Evolutionary conservation across 2,797 vertebrate species (phyloP), one percentile per base, ranked within the genome.

Genomic region (Harpagifer antarcticus): DNA sequence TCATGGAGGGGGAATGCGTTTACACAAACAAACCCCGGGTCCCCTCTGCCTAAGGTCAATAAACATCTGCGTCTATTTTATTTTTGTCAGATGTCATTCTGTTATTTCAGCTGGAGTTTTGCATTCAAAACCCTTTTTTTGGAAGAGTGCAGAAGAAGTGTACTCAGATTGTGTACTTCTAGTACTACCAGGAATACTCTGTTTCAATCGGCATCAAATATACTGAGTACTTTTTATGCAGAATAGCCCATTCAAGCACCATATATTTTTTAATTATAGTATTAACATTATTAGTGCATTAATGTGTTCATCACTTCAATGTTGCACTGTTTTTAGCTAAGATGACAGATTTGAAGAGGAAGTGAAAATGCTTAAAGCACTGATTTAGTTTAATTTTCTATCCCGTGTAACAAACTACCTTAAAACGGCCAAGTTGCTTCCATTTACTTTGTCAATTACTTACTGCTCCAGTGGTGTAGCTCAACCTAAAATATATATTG

Each of bases 321-420:
- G 33, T 37, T 37, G 33, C 33, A 37, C 33, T 37, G 33, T 52
- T 76, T 74, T 49, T 58, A 57, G 11, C 56, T 53, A 9, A 27
- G 66, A 31, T 5, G n/a, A 12, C 4, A 40, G 12, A 42, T 2
- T 62, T n/a, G 5, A 55, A 43, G 4, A 55, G 19, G 23, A 17
- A 12, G 4, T 33, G 16, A 65, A 27, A 53, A 15, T 20, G 5
- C 19, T 1, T 10, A 8, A 37, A 2, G 37, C 55, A 48, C 5
- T 19, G 23, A 33, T 72, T n/a, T 58, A n/a, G 5, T 59, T 53
- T 72, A 59, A 27, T 50, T 11, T 67, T 73, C 73, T 31, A 13
- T 65, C 17, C 1, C 12, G 23, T 68, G 48, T 43, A 68, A 52
- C 45, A 60, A 53, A 71, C 82, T 67, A 77, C 73, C 59, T 72